Evolutionary conservation across 2,888 invertebrate species (phyloP).

Genomic region (Hedya salicella): DNA sequence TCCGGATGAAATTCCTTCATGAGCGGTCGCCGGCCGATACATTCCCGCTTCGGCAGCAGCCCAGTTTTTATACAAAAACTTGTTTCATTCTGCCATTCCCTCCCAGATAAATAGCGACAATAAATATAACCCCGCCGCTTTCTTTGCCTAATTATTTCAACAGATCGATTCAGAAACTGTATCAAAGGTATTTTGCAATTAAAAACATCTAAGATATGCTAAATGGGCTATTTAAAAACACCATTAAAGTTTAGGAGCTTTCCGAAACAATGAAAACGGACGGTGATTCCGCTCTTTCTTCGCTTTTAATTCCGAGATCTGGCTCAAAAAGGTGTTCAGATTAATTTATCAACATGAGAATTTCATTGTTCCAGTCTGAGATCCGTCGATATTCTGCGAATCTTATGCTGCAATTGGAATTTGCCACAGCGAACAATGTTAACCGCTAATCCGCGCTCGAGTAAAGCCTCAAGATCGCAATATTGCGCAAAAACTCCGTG

Average conservation of each 20-base stretch:
- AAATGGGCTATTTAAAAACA: constrained; percentile 22
- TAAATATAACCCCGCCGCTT: constrained; percentile 72
- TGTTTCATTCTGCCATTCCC: constrained; percentile 68
- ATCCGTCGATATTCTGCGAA: constrained; percentile 25
- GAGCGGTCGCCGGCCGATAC: constrained; percentile 71
- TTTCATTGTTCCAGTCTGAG: constrained; percentile 29
- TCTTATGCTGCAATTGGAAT: constrained; percentile 24
- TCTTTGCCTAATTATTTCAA: constrained; percentile 54
- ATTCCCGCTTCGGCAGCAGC: constrained; percentile 76
- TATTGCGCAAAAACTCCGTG: constrained; percentile 64
- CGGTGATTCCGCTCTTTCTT: constrained; percentile 10
- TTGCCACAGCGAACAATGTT: constrained; percentile 30
- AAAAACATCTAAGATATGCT: constrained; percentile 34
- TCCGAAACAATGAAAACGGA: constrained; percentile 3
- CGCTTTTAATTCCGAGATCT: background rate
- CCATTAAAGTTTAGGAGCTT: constrained; percentile 27
- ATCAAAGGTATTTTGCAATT: constrained; percentile 29
- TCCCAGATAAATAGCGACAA: constrained; percentile 68
- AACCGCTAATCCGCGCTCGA: constrained; percentile 48
- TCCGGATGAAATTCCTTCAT: constrained; percentile 79
- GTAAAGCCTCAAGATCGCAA: constrained; percentile 51
- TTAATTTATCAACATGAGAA: constrained; percentile 24
- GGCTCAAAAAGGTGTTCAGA: constrained; percentile 33
- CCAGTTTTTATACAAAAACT: constrained; percentile 78
- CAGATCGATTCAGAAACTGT: constrained; percentile 15